Evolutionary conservation across 92 coral and sea anemone genomes (phyloP).

Genomic region (Zoanthus solanderi): DNA sequence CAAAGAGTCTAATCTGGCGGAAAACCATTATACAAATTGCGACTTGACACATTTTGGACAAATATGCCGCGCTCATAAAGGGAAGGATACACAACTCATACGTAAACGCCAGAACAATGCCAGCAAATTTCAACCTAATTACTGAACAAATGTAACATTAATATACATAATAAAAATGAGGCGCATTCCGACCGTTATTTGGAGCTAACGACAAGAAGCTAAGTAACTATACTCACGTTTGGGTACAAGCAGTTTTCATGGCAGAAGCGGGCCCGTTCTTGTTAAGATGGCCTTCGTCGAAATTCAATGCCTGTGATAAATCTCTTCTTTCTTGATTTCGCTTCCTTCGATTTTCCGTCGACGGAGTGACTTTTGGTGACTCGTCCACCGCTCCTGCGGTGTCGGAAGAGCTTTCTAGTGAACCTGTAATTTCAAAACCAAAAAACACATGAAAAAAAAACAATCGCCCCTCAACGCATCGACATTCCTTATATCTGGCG

Average conservation of each 20-base stretch:
- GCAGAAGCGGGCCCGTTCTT: slow-evolving; percentile 64
- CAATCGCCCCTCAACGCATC: slow-evolving; percentile 28
- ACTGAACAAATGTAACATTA: slow-evolving; percentile 27
- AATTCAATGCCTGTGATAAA: slow-evolving; percentile 68
- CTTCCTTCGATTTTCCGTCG: slow-evolving; percentile 82
- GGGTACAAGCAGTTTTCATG: slow-evolving; percentile 88
- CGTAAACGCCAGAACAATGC: slow-evolving; percentile 1
- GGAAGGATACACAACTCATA: neutral
- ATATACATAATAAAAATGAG: neutral
- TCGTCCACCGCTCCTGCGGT: slow-evolving; percentile 59
- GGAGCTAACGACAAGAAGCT: neutral
- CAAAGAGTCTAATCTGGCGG: neutral
- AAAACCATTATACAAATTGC: neutral
- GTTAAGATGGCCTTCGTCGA: slow-evolving; percentile 67
- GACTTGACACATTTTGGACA: neutral
- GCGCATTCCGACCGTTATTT: neutral
- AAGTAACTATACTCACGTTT: slow-evolving; percentile 72
- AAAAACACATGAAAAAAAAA: slow-evolving; percentile 21
- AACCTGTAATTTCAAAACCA: slow-evolving; percentile 36
- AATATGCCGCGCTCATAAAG: neutral
- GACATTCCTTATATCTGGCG: slow-evolving; percentile 40
- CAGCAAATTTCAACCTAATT: slow-evolving; percentile 17
- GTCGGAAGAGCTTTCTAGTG: slow-evolving; percentile 32
- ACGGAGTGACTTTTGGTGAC: slow-evolving; percentile 72
- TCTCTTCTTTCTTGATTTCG: slow-evolving; percentile 83